phyloP scores from a whole-genome alignment of 2,888 invertebrate species.

The Eucriotettix oculatus region DNA sequence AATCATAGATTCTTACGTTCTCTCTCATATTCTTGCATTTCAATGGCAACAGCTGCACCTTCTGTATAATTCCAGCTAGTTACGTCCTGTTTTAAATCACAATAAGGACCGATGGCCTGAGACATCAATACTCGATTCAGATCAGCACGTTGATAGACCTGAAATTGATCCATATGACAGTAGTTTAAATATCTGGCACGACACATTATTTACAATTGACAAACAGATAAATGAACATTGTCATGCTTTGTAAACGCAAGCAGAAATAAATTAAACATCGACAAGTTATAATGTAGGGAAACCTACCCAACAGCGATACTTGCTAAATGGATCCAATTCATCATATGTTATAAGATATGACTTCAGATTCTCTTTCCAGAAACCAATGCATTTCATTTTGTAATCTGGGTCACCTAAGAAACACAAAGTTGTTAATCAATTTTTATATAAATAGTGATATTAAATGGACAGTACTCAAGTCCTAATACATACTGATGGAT shows the following conservation, averaged over 20 bases:
- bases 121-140: slow-evolving; percentile 71
- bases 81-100: slow-evolving; percentile 78
- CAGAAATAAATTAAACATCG: neutral
- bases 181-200: too few relatives aligned
- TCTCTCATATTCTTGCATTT: slow-evolving; percentile 82
- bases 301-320: slow-evolving; percentile 88
- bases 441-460: neutral
- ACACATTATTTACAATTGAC: too few relatives aligned
- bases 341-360: slow-evolving; percentile 94
- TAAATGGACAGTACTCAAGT: neutral
- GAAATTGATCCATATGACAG: slow-evolving; percentile 50
- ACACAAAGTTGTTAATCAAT: neutral
- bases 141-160: slow-evolving; percentile 87
- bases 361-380: slow-evolving; percentile 93
- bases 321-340: slow-evolving; percentile 86
- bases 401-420: slow-evolving; percentile 70
- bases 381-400: slow-evolving; percentile 91
- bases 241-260: too few relatives aligned
- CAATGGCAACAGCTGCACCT: slow-evolving; percentile 82
- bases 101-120: slow-evolving; percentile 81
- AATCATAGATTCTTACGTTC: slow-evolving; percentile 35
- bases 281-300: neutral
- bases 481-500: neutral
- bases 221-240: too few relatives aligned
- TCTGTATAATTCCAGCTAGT: slow-evolving; percentile 75